phyloP scores from a whole-genome alignment of 2,113 vertebrate species.

The Salvelinus alpinus region DNA sequence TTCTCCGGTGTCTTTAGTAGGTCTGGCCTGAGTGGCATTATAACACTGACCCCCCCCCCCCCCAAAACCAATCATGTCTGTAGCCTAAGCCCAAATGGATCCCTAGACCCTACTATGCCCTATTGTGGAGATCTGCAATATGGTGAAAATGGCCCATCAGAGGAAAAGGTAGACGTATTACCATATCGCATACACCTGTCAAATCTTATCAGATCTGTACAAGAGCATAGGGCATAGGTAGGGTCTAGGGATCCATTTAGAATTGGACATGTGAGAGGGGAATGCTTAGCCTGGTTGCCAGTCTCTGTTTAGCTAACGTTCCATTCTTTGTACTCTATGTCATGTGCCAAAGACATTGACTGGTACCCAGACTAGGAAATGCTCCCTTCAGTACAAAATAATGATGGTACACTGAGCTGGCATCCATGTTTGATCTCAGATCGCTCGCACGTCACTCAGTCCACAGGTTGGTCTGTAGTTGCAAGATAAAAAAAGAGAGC shows the following conservation, averaged over 20 bases:
- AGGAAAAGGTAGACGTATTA: constrained; percentile 12
- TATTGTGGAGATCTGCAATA: too few relatives aligned
- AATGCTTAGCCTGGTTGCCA: background rate
- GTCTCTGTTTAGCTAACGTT: background rate
- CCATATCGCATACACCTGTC: too few relatives aligned
- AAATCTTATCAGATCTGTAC: constrained; percentile 50
- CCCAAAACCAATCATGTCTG: background rate
- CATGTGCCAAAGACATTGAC: constrained; percentile 17
- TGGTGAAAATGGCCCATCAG: background rate
- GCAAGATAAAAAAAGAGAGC: constrained; percentile 18
- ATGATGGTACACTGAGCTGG: constrained; percentile 21
- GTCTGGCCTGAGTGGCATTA: constrained; percentile 45
- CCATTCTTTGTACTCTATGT: constrained; percentile 7
- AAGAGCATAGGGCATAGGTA: too few relatives aligned
- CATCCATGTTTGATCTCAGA: constrained; percentile 13
- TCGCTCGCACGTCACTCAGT: constrained; percentile 14
- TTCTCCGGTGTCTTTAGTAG: constrained; percentile 16
- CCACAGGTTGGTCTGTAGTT: constrained; percentile 50
- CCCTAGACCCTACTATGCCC: too few relatives aligned
- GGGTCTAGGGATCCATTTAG: background rate
- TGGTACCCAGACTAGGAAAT: too few relatives aligned
- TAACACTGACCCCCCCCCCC: background rate
- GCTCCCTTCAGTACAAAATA: constrained; percentile 2
- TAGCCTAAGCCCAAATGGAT: too few relatives aligned
- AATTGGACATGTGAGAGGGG: background rate